Base-by-base conservation (phyloP, 2,797 vertebrate species). In the Diplodus puntazzo region DNA sequence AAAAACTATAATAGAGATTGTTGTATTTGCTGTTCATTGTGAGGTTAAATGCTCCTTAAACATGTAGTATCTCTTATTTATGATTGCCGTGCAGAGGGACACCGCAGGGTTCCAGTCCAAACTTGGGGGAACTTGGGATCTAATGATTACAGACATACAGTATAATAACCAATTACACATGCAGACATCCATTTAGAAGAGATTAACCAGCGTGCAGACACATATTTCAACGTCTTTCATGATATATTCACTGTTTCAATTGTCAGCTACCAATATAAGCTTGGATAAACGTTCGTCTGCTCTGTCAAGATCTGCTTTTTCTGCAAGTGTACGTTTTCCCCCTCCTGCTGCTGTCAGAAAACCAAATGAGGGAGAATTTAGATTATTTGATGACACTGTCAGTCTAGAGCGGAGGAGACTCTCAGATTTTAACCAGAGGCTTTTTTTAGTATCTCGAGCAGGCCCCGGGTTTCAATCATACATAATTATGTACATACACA, bases 341-440 rank as follows among this genome's bases (percentile, higher is more conserved):
- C 78, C 55, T 2, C 21, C 10, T 71, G 83, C 59, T 7, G 13
- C 72, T 80, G 80, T 92, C 90, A 88, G 82, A 90, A 90, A 92
- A 91, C 92, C 85, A 92, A 93, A 91, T 90, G 85, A 85, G 58
- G 25, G 82, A 91, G 68, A 82, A 88, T 91, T 90, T 89, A 68
- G 89, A 89, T 86, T 72, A 83, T 80, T 77, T 81, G 85, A 89
- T 89, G 87, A 59, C 65, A 64, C 85, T 95, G 94, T 95, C 94
- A 91, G 91, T 85, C 83, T 66, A 46, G 66, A 90, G 86, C 72
- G 54, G 55, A 75, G 73, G 82, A 81, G 73, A 73, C 75, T 20
- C 87, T 81, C 83, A 95, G 95, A 96, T 92, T 94, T 87, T 95
- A 94, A 91, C 94, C 95, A 96, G 95, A 94, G 82, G 27, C 27